phyloP scores from a whole-genome alignment of 2,888 invertebrate species.

The Eristalinus aeneus region DNA sequence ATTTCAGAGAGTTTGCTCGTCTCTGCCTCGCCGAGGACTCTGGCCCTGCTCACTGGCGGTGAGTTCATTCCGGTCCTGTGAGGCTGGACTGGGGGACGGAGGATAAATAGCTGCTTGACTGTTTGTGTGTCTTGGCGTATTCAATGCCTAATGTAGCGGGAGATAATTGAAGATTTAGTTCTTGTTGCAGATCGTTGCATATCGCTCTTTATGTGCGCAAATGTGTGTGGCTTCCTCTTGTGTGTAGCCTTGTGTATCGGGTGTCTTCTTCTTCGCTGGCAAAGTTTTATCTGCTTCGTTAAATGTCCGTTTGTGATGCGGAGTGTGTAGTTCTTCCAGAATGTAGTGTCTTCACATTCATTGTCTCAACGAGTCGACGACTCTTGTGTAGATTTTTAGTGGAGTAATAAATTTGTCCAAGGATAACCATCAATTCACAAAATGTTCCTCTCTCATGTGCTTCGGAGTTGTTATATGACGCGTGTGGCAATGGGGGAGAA shows the following conservation, averaged over 20 bases:
- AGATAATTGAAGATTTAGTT: conserved; percentile 71
- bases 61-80: neutral
- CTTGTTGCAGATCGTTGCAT: conserved; percentile 68
- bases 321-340: conserved; percentile 2
- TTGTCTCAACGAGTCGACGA: conserved; percentile 18
- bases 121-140: conserved; percentile 47
- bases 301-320: conserved; percentile 22
- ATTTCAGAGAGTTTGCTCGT: conserved; percentile 43
- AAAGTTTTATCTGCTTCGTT: conserved; percentile 61
- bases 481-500: neutral
- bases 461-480: conserved; percentile 9
- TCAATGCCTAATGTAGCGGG: conserved; percentile 68
- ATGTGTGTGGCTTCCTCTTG: neutral
- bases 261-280: neutral
- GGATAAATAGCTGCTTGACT: conserved; percentile 43
- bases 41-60: neutral
- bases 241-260: neutral
- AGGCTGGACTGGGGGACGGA: neutral
- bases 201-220: conserved; percentile 36
- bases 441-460: conserved; percentile 26
- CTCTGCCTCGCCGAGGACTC: neutral
- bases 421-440: conserved; percentile 56
- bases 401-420: conserved; percentile 52
- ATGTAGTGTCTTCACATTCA: conserved; percentile 36
- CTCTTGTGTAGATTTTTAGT: conserved; percentile 38